These are phyloP conservation scores for Hyles euphorbiae DNA, from an alignment of 1,140 invertebrate genomes.

Conservation along the genomic window DNA sequence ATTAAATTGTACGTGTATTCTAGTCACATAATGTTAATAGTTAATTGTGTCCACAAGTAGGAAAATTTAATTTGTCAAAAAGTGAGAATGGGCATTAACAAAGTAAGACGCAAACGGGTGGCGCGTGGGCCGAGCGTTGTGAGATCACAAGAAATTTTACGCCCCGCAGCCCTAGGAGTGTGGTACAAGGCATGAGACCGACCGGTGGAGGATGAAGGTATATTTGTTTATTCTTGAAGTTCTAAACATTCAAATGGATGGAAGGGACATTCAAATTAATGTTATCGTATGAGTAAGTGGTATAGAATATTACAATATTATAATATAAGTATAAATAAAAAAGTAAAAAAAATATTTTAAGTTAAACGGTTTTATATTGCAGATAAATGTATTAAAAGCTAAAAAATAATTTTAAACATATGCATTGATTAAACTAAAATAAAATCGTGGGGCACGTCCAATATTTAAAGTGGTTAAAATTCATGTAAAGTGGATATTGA, in stretches of 20 bases:
- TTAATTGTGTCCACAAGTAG: background rate
- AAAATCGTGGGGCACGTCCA: no score
- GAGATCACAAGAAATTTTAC: constrained; percentile 53
- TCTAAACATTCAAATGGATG: background rate
- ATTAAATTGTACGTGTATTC: background rate
- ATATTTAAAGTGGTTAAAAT: no score
- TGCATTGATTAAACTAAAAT: no score
- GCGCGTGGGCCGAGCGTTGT: constrained; percentile 29
- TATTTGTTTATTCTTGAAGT: background rate
- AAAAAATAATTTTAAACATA: no score
- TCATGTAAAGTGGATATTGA: no score
- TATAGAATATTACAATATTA: background rate
- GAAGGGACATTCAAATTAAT: background rate
- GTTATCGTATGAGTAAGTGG: background rate
- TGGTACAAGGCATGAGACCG: constrained; percentile 12
- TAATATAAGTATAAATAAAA: no score
- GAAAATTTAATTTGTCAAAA: constrained; percentile 10
- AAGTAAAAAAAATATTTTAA: no score
- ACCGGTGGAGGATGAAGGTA: background rate
- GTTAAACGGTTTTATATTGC: no score
- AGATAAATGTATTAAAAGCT: no score
- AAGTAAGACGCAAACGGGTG: constrained; percentile 33
- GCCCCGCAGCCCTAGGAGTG: constrained; percentile 21
- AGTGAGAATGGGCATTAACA: constrained; percentile 41
- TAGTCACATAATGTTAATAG: background rate